Base-by-base conservation (phyloP, 2,113 vertebrate species). In the Callipepla californica region DNA sequence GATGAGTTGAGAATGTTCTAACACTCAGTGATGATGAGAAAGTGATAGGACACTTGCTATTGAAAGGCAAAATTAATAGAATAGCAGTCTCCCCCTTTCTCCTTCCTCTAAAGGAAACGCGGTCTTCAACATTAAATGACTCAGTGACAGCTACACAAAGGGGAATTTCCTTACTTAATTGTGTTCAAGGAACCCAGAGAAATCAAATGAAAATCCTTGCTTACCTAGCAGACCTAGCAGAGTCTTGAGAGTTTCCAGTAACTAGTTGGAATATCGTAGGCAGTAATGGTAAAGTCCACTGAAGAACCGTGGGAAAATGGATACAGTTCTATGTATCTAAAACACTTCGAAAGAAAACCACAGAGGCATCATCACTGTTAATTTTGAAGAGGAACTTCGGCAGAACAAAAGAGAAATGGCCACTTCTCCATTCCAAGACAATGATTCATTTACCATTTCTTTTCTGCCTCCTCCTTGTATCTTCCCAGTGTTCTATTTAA, bases 401-500 rank as follows among this genome's bases (percentile, higher is more conserved):
- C 57, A 93, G 59, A 82, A 73, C 17, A 69, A 48, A 78, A 80
- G 55, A 87, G 42, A 76, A 94, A 81, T 77, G 85, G 44, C 28
- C 48, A 55, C 32, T 92, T 92, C 87, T 95, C 22, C 50, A 63
- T 85, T 93, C n/a, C 36, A 94, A 73, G 32, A 45, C 47, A 11
- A 42, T 76, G 69, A 89, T 30, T 90, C 67, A 73, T 73, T 57
- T 48, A 58, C 81, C n/a, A 40, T 87, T 95, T 96, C 57, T 80
- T 90, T 90, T 86, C 58, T 51, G 22, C 45, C 34, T 28, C 10
- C 6, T 81, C 26, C 67, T 74, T 34, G 38, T 36, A 58, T 32
- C 3, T 42, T 6, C 2, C 47, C 34, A 51, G 17, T 50, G 36
- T 47, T 42, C 58, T 75, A n/a, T 70, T 58, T 28, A 78, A 66